These are phyloP conservation scores for Lepisosteus oculatus DNA, from an alignment of 2,113 vertebrate genomes.

Conservation along the genomic window DNA sequence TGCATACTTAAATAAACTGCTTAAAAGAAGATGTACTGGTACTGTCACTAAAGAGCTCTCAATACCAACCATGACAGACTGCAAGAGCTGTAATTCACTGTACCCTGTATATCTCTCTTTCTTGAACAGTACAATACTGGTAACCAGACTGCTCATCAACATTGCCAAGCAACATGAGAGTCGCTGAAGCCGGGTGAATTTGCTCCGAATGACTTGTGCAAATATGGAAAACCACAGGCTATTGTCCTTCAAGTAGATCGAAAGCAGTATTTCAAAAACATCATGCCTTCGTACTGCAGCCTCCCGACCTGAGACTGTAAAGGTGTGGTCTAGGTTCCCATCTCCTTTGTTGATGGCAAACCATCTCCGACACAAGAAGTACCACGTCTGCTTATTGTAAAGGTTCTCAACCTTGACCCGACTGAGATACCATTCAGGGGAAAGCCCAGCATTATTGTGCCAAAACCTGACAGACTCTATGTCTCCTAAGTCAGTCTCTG, in stretches of 20 bases:
- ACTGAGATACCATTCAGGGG: conserved; percentile 63
- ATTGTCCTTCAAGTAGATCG: conserved; percentile 16
- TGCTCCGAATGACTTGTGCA: accelerated
- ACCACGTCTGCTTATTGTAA: conserved; percentile 43
- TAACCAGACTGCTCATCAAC: conserved; percentile 46
- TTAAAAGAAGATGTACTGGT: conserved; percentile 47
- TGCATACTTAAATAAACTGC: conserved; percentile 48
- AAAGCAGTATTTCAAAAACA: conserved; percentile 51
- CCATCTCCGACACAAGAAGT: conserved; percentile 64
- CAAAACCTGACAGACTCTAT: conserved; percentile 51
- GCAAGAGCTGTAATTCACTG: not conserved
- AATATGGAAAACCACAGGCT: conserved; percentile 61
- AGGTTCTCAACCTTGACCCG: conserved; percentile 57
- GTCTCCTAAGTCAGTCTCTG: conserved; percentile 48
- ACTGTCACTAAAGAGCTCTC: conserved; percentile 51
- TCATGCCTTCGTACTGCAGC: conserved; percentile 32
- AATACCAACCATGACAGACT: conserved; percentile 45
- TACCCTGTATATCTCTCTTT: not conserved
- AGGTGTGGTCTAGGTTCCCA: conserved; percentile 30
- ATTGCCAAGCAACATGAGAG: conserved; percentile 54
- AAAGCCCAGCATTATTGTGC: conserved; percentile 44
- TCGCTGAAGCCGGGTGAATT: conserved; percentile 55
- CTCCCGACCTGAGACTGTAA: conserved; percentile 17
- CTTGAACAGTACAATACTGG: conserved; percentile 62
- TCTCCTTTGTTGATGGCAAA: conserved; percentile 30